Conservation (phyloP, 2,888 invertebrate genomes). For the Scaptomyza parva region DNA sequence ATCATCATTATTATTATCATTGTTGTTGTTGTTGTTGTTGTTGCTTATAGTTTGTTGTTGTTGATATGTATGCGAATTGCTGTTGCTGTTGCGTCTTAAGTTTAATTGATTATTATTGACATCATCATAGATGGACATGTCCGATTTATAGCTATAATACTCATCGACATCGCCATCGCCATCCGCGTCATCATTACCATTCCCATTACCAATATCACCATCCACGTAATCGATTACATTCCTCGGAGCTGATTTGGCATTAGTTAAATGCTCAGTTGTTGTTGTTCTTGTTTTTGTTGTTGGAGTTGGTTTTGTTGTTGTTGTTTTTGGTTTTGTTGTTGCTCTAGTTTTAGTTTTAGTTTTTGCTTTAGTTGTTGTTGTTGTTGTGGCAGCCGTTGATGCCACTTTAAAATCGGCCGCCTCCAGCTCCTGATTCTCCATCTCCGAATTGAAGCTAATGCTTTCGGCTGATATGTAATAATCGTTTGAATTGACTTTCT, state of each 20-base stretch:
- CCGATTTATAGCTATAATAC: constrained; percentile 80
- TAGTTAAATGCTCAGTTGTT: constrained; percentile 22
- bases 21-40: constrained; percentile 43
- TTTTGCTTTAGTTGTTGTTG: constrained; percentile 25
- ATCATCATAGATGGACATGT: constrained; percentile 84
- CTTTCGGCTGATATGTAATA: constrained; percentile 84
- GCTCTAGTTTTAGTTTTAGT: constrained; percentile 1
- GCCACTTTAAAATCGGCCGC: constrained; percentile 69
- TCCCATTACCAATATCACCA: constrained; percentile 24
- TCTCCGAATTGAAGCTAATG: constrained; percentile 77
- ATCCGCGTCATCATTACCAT: constrained; percentile 63
- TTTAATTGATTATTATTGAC: constrained; percentile 85
- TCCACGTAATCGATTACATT: constrained; percentile 45
- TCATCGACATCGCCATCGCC: constrained; percentile 75
- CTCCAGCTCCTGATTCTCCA: constrained; percentile 63
- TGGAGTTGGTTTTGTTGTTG: constrained; percentile 19
- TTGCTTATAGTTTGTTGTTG: constrained; percentile 56
- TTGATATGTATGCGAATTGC: constrained; percentile 81
- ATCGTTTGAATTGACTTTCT: constrained; percentile 82
- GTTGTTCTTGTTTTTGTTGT: constrained; percentile 12
- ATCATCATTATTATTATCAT: constrained; percentile 36
- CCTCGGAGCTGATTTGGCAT: constrained; percentile 6
- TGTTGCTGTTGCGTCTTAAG: constrained; percentile 77
- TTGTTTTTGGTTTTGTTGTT: constrained; percentile 19
- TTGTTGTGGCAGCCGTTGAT: constrained; percentile 48